phyloP scores from a whole-genome alignment of 2,113 vertebrate genomes.

The Mohoua ochrocephala region DNA sequence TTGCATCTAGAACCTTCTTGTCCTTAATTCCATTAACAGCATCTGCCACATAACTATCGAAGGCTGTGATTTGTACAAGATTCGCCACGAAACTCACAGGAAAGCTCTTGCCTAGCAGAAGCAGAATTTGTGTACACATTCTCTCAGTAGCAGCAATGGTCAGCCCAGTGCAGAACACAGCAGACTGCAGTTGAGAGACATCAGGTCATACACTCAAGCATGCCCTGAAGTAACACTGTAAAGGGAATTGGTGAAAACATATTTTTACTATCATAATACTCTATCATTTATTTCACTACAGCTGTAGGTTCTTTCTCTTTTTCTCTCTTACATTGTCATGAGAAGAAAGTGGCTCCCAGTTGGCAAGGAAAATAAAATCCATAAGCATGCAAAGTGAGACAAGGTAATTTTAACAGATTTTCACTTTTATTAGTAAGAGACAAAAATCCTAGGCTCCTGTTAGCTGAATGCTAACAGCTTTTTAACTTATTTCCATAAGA shows the following conservation, averaged over 20 bases:
- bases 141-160: not conserved
- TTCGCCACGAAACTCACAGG: not conserved
- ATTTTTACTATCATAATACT: not conserved
- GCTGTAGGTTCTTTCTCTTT: not conserved
- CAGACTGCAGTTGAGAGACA: not conserved
- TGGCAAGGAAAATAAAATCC: not conserved
- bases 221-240: not conserved
- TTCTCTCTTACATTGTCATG: not conserved
- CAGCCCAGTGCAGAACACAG: not conserved
- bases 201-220: not conserved
- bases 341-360: not conserved
- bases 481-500: not conserved
- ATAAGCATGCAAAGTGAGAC: not conserved
- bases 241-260: not conserved
- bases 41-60: not conserved
- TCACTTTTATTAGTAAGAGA: not conserved
- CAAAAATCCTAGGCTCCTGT: not conserved
- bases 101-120: not conserved
- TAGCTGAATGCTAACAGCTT: not conserved
- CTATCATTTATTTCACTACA: not conserved
- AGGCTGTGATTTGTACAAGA: not conserved
- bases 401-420: not conserved
- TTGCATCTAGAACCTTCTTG: not conserved
- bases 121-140: not conserved
- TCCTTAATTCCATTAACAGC: not conserved